Conservation (phyloP, 2,113 vertebrate genomes). For the Triplophysa dalaica region DNA sequence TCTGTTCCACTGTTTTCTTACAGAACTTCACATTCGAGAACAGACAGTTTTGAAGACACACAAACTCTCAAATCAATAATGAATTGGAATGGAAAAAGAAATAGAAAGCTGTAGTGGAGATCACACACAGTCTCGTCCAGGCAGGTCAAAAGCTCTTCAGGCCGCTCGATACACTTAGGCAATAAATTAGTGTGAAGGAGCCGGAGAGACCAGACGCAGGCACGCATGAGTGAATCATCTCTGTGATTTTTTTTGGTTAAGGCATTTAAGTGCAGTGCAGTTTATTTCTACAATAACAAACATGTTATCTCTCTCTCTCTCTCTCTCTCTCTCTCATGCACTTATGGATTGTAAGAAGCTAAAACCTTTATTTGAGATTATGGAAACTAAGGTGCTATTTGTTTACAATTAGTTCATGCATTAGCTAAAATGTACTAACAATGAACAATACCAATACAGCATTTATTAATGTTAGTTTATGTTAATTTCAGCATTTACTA, state of each 20-base stretch:
- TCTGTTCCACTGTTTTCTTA: too few species aligned
- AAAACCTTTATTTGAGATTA: too few species aligned
- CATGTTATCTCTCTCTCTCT: too few species aligned
- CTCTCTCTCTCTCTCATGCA: too few species aligned
- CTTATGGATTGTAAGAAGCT: too few species aligned
- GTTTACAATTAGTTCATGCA: too few species aligned
- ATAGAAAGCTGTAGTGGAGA: conserved; percentile 3
- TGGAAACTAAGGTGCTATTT: too few species aligned
- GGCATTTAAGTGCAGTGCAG: not conserved
- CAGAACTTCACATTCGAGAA: not conserved
- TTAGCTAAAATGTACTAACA: too few species aligned
- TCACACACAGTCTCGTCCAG: not conserved
- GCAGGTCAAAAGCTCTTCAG: conserved; percentile 28
- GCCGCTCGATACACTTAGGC: conserved; percentile 28
- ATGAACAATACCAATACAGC: too few species aligned
- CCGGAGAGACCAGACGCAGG: conserved; percentile 27
- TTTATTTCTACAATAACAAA: not conserved
- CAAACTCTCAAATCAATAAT: not conserved
- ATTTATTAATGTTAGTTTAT: too few species aligned
- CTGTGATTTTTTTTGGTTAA: conserved; percentile 7
- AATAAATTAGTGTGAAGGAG: conserved; percentile 25
- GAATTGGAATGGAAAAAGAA: conserved; percentile 33
- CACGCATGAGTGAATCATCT: not conserved
- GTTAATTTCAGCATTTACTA: too few species aligned
- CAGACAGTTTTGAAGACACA: not conserved